Evolutionary conservation across 2,888 invertebrate genomes (phyloP).

Genomic region (Chrysina gloriosa): DNA sequence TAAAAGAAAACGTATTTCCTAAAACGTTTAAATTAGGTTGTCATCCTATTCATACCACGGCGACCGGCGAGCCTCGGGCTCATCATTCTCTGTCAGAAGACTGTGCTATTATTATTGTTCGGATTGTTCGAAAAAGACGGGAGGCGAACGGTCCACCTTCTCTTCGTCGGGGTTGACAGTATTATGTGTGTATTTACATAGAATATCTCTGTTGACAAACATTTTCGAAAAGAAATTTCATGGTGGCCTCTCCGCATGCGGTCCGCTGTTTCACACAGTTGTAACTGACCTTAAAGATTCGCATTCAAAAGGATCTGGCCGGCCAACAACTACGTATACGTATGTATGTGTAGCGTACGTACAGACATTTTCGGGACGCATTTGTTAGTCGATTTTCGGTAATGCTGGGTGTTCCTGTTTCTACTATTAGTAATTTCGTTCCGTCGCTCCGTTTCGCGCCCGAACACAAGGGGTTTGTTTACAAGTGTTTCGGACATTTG

Average conservation of each 20-base stretch:
- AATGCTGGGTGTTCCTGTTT: conserved; percentile 51
- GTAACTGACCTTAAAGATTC: conserved; percentile 55
- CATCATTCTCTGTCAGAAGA: conserved; percentile 63
- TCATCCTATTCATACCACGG: conserved; percentile 57
- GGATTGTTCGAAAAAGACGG: conserved; percentile 49
- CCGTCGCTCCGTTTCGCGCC: neutral
- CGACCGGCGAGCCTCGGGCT: conserved; percentile 52
- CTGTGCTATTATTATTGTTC: conserved; percentile 58
- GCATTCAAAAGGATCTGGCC: conserved; percentile 12
- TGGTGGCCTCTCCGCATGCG: conserved; percentile 62
- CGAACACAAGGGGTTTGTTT: conserved; percentile 15
- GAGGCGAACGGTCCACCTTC: conserved; percentile 42
- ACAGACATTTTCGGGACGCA: conserved; percentile 50
- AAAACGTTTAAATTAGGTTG: conserved; percentile 61
- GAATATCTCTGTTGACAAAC: conserved; percentile 65
- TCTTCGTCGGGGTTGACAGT: conserved; percentile 55
- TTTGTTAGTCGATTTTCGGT: conserved; percentile 51
- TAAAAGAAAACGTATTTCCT: conserved; percentile 30
- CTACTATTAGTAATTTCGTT: conserved; percentile 32
- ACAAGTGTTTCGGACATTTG: too few relatives aligned
- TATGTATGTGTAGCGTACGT: too few relatives aligned
- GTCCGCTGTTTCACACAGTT: conserved; percentile 60
- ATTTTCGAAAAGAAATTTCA: conserved; percentile 64
- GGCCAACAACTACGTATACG: too few relatives aligned
- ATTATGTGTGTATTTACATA: conserved; percentile 63